These are phyloP conservation scores for Nomada fucata DNA, from an alignment of 2,888 invertebrate species.

Conservation along the genomic window DNA sequence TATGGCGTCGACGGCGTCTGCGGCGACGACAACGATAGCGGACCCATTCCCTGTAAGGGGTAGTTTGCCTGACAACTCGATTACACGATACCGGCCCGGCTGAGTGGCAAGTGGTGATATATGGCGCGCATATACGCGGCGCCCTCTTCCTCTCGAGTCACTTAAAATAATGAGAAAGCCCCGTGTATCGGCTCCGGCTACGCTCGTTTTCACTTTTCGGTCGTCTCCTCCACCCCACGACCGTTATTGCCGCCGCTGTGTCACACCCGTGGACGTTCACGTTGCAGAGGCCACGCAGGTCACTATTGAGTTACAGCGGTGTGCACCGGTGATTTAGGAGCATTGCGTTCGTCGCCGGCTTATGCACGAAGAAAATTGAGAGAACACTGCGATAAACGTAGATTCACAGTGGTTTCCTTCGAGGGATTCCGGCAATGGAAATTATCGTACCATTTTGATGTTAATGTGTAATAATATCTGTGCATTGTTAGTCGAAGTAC, in stretches of 20 bases:
- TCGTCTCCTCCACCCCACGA: conserved; percentile 28
- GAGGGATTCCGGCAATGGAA: neutral
- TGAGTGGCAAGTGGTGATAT: conserved; percentile 80
- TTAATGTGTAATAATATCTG: too few relatives aligned
- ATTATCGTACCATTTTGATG: neutral
- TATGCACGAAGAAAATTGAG: neutral
- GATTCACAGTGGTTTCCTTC: neutral
- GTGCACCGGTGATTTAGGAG: neutral
- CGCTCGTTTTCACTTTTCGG: conserved; percentile 13
- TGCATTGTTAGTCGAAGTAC: too few relatives aligned
- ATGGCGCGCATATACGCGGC: conserved; percentile 71
- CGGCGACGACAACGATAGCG: conserved; percentile 73
- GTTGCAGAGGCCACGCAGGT: conserved; percentile 32
- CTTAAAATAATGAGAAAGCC: conserved; percentile 74
- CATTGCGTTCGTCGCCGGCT: neutral
- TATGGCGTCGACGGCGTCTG: conserved; percentile 73
- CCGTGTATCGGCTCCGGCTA: conserved; percentile 67
- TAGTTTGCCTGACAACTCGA: conserved; percentile 81
- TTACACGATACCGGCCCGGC: conserved; percentile 76
- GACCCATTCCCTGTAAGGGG: conserved; percentile 77
- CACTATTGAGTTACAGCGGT: conserved; percentile 36
- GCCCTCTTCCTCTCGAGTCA: conserved; percentile 66
- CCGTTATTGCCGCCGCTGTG: conserved; percentile 32
- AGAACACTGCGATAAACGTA: neutral
- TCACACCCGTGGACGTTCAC: conserved; percentile 41